Evolutionary conservation across 2,113 vertebrate species (phyloP), one percentile per base, ranked within the genome.

Genomic region (Perca schrenkii): DNA sequence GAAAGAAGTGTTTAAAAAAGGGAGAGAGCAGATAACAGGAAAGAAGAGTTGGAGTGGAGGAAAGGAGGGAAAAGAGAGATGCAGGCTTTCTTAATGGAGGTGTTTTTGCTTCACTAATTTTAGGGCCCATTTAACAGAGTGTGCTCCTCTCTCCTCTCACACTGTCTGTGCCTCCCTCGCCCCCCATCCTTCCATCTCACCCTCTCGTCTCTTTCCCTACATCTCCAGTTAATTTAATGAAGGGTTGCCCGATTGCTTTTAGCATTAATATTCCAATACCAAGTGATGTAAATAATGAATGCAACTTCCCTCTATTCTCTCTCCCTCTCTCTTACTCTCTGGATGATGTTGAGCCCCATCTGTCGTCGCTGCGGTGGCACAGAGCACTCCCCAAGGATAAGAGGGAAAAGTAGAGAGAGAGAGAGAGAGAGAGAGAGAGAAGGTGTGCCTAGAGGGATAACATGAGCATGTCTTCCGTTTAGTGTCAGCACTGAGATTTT

Each of bases 201-300:
- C 4, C 47, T 72, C 8, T 84, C 50, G 71, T 89, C 84, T 79
- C 79, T 82, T 74, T 80, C 71, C 78, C 90, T 92, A 88, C 93
- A 90, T 94, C 93, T 95, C 84, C 90, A 93, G 95, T 95, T 96
- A 94, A 74, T 92, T 89, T 93, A 96, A 95, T 94, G 88, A 96
- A 95, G 94, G 91, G 90, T 89, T 94, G 88, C 92, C 93, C 92
- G 79, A 63, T 84, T 95, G 96, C 96, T 97, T 97, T 97, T 96
- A 97, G 94, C 96, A 97, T 97, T 96, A 96, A 96, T 97, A 97
- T 96, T 96, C 95, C 96, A 96, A 94, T 95, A 96, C 84, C 78
- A 95, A 66, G 90, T 57, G 8, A 25, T 71, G 94, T 97, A 94
- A 97, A 97, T 97, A 96, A 97, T 97, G 93, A 95, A 96, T 96